Conservation (phyloP, 2,113 vertebrate species). For the Smithornis capensis region DNA sequence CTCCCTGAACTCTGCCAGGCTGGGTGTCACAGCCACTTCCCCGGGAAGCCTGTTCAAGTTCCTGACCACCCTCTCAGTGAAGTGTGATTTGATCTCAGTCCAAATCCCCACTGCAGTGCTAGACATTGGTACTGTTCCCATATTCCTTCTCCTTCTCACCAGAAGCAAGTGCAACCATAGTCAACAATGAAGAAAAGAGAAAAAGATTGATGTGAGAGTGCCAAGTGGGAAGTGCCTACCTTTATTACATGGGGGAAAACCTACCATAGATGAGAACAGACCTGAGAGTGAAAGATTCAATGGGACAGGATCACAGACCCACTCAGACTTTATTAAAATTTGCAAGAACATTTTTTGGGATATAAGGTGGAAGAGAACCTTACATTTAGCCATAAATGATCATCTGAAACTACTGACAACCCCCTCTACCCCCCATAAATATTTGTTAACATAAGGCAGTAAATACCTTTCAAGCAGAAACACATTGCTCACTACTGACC, state of each 20-base stretch:
- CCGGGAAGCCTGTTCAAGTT: background rate
- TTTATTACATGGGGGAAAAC: background rate
- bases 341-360: background rate
- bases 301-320: background rate
- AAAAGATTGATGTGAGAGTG: background rate
- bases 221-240: background rate
- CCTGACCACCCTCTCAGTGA: background rate
- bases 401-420: background rate
- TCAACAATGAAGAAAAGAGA: background rate
- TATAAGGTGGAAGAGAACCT: background rate
- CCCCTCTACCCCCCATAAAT: background rate
- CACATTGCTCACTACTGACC: background rate
- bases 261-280: background rate
- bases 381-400: background rate
- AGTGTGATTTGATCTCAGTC: background rate
- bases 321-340: background rate
- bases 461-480: background rate
- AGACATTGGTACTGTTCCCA: background rate
- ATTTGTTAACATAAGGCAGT: background rate
- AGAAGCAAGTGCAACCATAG: background rate
- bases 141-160: background rate
- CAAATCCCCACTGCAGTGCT: background rate
- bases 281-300: background rate
- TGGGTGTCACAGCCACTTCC: background rate
- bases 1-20: background rate